Percentiles rank a stretch among this genome's conserved stretches.
These are phyloP conservation scores for Incurvaria masculella DNA, from an alignment of 2,888 invertebrate species.

Conservation along the genomic window DNA sequence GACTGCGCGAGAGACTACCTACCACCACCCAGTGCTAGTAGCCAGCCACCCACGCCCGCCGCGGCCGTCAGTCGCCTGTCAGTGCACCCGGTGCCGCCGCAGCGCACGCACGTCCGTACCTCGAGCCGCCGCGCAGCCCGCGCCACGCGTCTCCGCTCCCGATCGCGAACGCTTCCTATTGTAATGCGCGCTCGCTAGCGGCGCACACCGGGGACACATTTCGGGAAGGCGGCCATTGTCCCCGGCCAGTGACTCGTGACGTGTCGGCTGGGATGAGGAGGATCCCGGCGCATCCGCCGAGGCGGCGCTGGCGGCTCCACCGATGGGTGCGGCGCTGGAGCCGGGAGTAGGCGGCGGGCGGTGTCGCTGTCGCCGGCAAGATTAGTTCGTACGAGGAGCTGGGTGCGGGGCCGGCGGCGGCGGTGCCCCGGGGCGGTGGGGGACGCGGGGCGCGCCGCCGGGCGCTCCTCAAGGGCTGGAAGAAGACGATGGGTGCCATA, in stretches of 20 bases:
- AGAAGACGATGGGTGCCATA: conserved; percentile 69
- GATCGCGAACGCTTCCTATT: not conserved
- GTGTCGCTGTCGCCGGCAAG: too few species aligned
- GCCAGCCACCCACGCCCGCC: too few species aligned
- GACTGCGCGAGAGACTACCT: too few species aligned
- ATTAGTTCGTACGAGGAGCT: conserved; percentile 49
- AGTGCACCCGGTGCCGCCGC: conserved; percentile 32
- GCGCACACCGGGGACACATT: too few species aligned
- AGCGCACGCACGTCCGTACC: conserved; percentile 26
- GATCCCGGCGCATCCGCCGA: not conserved
- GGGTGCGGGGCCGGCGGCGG: conserved; percentile 38
- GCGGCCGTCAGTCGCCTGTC: conserved; percentile 9
- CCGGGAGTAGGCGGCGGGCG: not conserved
- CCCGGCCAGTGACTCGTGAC: not conserved
- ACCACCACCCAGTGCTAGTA: too few species aligned
- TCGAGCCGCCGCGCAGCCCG: not conserved
- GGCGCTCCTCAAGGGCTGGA: conserved; percentile 51
- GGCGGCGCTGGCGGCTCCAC: not conserved
- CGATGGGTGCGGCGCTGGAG: not conserved
- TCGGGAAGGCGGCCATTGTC: not conserved
- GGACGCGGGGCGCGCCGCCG: conserved; percentile 36
- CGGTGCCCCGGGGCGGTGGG: conserved; percentile 20
- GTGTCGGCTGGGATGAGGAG: too few species aligned
- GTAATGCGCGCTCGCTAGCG: not conserved
- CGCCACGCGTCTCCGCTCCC: not conserved